Percentiles rank a stretch among this genome's conserved stretches.
Conservation (phyloP, 2,113 vertebrate species). For the Naja naja region DNA sequence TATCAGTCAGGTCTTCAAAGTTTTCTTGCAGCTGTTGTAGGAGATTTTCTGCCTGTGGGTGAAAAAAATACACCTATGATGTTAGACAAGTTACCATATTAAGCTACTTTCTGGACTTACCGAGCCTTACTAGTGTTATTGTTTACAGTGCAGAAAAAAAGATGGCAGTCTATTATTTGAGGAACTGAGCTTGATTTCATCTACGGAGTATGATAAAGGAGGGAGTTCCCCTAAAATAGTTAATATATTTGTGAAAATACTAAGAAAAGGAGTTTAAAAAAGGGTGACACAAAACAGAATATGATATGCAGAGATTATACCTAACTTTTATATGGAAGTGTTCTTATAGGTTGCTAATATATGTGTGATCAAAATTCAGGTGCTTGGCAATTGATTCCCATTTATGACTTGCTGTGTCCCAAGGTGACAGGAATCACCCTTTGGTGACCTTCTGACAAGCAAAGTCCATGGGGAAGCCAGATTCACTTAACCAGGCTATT, state of each 20-base stretch:
- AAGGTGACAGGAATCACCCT: no score
- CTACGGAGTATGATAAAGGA: neutral
- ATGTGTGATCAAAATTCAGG: no score
- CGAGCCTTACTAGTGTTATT: neutral
- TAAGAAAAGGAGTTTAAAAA: neutral
- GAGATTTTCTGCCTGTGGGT: conserved; percentile 77
- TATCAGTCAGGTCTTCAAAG: conserved; percentile 75
- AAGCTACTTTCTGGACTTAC: neutral
- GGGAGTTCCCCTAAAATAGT: neutral
- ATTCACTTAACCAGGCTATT: no score
- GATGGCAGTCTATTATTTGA: neutral
- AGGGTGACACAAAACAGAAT: neutral
- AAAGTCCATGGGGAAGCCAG: no score
- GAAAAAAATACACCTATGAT: neutral
- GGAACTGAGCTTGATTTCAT: neutral
- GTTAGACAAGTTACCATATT: neutral
- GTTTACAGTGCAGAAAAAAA: neutral
- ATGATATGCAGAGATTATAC: neutral
- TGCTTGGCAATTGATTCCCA: no score
- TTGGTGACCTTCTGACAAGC: no score
- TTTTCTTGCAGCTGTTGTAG: conserved; percentile 76
- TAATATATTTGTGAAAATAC: neutral
- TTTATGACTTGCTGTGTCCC: no score
- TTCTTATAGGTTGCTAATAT: neutral
- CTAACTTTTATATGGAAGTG: neutral